phyloP scores from a whole-genome alignment of 2,888 invertebrate species.

The Tryphoninae sp. region DNA sequence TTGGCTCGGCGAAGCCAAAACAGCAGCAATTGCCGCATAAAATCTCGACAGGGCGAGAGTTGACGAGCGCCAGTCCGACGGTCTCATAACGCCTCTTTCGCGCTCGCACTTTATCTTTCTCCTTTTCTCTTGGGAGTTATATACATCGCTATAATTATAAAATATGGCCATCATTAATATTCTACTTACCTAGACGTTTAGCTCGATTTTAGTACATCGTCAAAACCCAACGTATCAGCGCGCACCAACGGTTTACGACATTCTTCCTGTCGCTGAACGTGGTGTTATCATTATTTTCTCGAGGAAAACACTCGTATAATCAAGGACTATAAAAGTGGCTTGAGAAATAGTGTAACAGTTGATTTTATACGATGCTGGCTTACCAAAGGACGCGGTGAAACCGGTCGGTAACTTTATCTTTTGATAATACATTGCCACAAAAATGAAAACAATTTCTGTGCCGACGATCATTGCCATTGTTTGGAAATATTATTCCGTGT shows the following conservation, averaged over 20 bases:
- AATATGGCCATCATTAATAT: slow-evolving; percentile 69
- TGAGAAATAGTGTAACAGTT: slow-evolving; percentile 37
- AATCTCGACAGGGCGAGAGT: slow-evolving; percentile 65
- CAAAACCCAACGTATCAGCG: slow-evolving; percentile 53
- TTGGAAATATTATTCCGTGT: too few relatives aligned
- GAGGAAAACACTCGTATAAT: slow-evolving; percentile 54
- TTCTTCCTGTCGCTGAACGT: slow-evolving; percentile 52
- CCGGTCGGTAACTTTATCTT: not conserved
- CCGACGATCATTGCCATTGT: not conserved
- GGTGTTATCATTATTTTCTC: slow-evolving; percentile 54
- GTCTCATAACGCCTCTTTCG: slow-evolving; percentile 47
- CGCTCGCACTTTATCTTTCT: slow-evolving; percentile 9
- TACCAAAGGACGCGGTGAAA: slow-evolving; percentile 24
- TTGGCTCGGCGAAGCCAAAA: slow-evolving; percentile 47
- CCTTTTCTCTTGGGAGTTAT: slow-evolving; percentile 20
- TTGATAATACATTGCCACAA: not conserved
- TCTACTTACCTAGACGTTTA: slow-evolving; percentile 70
- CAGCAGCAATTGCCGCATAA: slow-evolving; percentile 69
- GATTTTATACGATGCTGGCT: slow-evolving; percentile 54
- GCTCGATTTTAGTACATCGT: slow-evolving; percentile 69
- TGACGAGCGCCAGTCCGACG: slow-evolving; percentile 60
- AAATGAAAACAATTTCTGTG: not conserved
- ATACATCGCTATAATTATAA: slow-evolving; percentile 59
- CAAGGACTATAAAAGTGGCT: slow-evolving; percentile 51
- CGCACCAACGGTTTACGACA: slow-evolving; percentile 47